Percentiles rank a stretch among this genome's conserved stretches.
Conservation (phyloP, 2,797 vertebrate genomes). For the Takifugu ocellatus region DNA sequence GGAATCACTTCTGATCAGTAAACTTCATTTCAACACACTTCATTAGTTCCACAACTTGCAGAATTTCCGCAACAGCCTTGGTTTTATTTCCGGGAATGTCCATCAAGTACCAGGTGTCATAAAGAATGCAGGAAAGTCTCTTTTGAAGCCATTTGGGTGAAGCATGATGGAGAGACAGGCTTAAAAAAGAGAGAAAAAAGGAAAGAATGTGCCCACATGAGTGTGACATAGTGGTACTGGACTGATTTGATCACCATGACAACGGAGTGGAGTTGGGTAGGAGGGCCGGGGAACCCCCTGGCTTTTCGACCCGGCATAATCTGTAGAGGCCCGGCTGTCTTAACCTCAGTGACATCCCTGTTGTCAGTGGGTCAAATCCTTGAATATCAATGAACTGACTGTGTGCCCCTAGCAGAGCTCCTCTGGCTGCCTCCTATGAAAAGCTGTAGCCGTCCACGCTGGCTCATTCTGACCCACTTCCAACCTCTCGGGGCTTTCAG, state of each 20-base stretch:
- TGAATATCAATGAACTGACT: constrained; percentile 85
- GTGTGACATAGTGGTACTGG: constrained; percentile 70
- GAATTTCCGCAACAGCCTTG: too few species aligned
- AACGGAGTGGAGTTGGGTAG: constrained; percentile 41
- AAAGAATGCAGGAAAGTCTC: constrained; percentile 36
- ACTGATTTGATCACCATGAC: constrained; percentile 74
- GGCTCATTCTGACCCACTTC: constrained; percentile 77
- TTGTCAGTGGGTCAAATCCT: constrained; percentile 82
- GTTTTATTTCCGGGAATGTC: too few species aligned
- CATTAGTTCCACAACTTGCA: too few species aligned
- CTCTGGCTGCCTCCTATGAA: constrained; percentile 71
- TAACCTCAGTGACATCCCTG: constrained; percentile 75
- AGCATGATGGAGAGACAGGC: constrained; percentile 55
- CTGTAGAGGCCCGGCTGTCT: constrained; percentile 65
- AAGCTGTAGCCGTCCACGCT: constrained; percentile 64
- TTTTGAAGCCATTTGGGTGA: constrained; percentile 42
- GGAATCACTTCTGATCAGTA: too few species aligned
- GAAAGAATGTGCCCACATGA: constrained; percentile 67
- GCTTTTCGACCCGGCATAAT: constrained; percentile 65
- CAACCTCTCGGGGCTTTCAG: constrained; percentile 51
- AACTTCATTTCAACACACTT: too few species aligned
- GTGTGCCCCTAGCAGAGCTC: constrained; percentile 65
- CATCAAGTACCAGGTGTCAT: too few species aligned
- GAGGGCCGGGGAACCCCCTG: constrained; percentile 44
- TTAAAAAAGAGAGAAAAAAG: constrained; percentile 62